phyloP scores from a whole-genome alignment of 2,113 vertebrate genomes.

The Rhea americana region DNA sequence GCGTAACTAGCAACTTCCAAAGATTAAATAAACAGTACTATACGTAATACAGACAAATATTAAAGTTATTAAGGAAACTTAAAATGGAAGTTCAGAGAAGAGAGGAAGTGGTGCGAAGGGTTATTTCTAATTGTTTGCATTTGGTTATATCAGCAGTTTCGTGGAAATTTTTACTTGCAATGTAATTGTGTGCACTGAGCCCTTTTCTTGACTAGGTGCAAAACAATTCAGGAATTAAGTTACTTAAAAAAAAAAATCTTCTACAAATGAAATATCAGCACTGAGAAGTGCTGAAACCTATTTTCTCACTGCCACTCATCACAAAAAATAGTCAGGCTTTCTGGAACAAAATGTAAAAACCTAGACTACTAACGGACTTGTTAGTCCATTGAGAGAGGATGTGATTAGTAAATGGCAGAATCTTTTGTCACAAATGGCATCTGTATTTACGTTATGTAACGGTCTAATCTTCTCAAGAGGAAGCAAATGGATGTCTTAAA shows the following conservation, averaged over 20 bases:
- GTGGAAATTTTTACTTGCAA: neutral
- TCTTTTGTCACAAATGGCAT: neutral
- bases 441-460: neutral
- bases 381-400: neutral
- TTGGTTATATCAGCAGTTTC: neutral
- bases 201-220: neutral
- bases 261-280: neutral
- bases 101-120: neutral
- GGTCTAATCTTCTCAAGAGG: neutral
- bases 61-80: neutral
- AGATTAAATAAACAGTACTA: neutral
- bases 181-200: neutral
- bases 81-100: neutral
- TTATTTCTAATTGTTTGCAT: neutral
- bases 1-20: neutral
- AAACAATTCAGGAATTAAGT: neutral
- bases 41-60: neutral
- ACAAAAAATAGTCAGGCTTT: neutral
- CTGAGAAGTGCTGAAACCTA: neutral
- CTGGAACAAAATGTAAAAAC: neutral
- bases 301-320: neutral
- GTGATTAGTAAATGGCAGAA: neutral
- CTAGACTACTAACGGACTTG: neutral
- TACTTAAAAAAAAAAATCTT: neutral
- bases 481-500: slow-evolving; percentile 17